Base-by-base conservation (phyloP, 2,797 vertebrate genomes). In the Triplophysa bombifrons region DNA sequence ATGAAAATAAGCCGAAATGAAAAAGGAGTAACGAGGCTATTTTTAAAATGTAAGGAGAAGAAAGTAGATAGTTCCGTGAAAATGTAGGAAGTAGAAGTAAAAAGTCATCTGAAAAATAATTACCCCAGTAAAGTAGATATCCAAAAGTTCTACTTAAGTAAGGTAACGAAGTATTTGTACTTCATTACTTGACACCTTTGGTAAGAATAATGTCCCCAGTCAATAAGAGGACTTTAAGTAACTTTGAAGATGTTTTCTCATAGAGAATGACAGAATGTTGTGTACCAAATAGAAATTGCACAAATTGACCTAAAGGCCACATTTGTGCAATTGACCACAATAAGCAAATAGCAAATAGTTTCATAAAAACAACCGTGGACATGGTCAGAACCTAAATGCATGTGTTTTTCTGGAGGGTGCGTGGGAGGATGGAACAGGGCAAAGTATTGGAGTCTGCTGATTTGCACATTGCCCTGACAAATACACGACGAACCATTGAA, bases 391-490 rank as follows among this genome's bases (percentile, higher is more conserved):
- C 41, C 41, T 63, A 4, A 20, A 48, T 50, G 17, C 11, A 22
- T 13, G 8, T 48, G 10, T 58, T 44, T 27, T 73, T 58, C n/a
- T 19, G 20, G 4, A 73, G 55, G 30, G 30, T 66, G 51, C 7
- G 8, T 67, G 38, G 74, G 38, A 46, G 41, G 70, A 27, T n/a
- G n/a, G 14, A 25, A 3, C 34, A 41, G 51, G 12, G 22, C 51
- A 76, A 67, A 20, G 61, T 58, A 30, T 44, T 67, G 22, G 22
- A 51, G 48, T 66, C 5, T 65, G 51, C 25, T 19, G 27, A 63
- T n/a, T 58, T 76, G 51, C 17, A 77, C 66, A 61, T 60, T 76
- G 53, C 1, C 1, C 22, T 60, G 53, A 38, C 66, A 77, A 70
- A 77, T 56, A 77, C n/a, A 56, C 1, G 4, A 69, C 60, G 19